Conservation (phyloP, 2,888 invertebrate species). For the Sphinx pinastri region DNA sequence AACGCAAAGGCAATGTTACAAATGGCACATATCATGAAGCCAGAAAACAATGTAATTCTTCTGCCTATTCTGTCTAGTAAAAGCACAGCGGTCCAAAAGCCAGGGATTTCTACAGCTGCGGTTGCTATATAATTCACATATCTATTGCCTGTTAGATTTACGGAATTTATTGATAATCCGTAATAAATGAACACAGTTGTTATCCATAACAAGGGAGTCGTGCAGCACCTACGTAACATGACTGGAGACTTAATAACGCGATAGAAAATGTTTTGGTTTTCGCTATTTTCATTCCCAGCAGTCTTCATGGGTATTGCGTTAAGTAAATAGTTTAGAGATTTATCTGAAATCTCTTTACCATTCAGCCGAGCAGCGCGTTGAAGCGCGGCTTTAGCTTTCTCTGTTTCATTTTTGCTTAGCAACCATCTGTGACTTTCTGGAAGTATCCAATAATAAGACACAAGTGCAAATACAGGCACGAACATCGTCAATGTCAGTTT, state of each 20-base stretch:
- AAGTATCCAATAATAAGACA: constrained; percentile 87
- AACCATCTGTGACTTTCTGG: constrained; percentile 91
- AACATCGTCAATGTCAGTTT: constrained; percentile 86
- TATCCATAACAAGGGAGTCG: constrained; percentile 91
- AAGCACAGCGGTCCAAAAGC: constrained; percentile 85
- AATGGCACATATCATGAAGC: constrained; percentile 72
- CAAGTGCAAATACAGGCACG: constrained; percentile 85
- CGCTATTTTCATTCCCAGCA: constrained; percentile 40
- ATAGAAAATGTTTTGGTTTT: constrained; percentile 52
- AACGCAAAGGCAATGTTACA: constrained; percentile 83
- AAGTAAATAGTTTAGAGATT: constrained; percentile 66
- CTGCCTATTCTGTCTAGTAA: constrained; percentile 86
- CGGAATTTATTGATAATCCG: constrained; percentile 90
- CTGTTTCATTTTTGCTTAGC: constrained; percentile 86
- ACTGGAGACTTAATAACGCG: constrained; percentile 81
- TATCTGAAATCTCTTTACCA: constrained; percentile 77
- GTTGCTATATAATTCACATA: constrained; percentile 89
- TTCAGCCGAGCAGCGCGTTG: constrained; percentile 86
- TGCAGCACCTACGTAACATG: constrained; percentile 84
- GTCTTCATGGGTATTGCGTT: constrained; percentile 58
- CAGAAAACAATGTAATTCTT: constrained; percentile 62
- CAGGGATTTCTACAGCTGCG: constrained; percentile 88
- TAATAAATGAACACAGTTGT: constrained; percentile 91
- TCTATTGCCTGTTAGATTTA: constrained; percentile 88
- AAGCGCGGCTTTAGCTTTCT: constrained; percentile 85